phyloP scores from a whole-genome alignment of 2,888 invertebrate species.

The Pseudanteris insignis region DNA sequence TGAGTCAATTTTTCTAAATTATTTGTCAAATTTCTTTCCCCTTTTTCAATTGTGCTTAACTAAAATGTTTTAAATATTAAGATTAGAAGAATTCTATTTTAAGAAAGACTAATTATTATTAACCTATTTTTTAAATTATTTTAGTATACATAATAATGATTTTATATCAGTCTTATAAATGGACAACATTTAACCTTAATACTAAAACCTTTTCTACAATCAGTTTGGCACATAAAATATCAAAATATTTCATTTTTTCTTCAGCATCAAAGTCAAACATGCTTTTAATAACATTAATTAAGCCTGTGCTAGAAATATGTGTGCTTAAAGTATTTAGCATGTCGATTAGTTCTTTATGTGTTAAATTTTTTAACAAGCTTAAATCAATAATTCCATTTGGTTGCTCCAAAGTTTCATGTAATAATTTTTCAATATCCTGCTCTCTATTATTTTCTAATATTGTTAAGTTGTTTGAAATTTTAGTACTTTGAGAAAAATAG shows the following conservation, averaged over 20 bases:
- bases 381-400: constrained; percentile 47
- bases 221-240: constrained; percentile 49
- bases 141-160: too few species aligned
- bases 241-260: constrained; percentile 49
- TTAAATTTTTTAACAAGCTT: constrained; percentile 48
- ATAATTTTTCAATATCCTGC: constrained; percentile 47
- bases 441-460: neutral
- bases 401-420: constrained; percentile 51
- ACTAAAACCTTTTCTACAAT: constrained; percentile 52
- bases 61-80: too few species aligned
- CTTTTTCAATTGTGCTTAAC: too few species aligned
- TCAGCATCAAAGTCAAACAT: constrained; percentile 50
- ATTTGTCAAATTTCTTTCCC: too few species aligned
- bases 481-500: constrained; percentile 17
- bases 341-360: constrained; percentile 47
- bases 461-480: neutral
- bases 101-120: constrained; percentile 47
- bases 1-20: too few species aligned
- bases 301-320: constrained; percentile 50
- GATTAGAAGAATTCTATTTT: constrained; percentile 48
- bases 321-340: constrained; percentile 46
- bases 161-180: too few species aligned
- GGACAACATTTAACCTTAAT: too few species aligned
- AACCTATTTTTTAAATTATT: neutral
- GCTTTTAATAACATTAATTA: constrained; percentile 52